Evolutionary conservation across 2,113 vertebrate species (phyloP).

Genomic region (Telmatochromis bifrenatus): DNA sequence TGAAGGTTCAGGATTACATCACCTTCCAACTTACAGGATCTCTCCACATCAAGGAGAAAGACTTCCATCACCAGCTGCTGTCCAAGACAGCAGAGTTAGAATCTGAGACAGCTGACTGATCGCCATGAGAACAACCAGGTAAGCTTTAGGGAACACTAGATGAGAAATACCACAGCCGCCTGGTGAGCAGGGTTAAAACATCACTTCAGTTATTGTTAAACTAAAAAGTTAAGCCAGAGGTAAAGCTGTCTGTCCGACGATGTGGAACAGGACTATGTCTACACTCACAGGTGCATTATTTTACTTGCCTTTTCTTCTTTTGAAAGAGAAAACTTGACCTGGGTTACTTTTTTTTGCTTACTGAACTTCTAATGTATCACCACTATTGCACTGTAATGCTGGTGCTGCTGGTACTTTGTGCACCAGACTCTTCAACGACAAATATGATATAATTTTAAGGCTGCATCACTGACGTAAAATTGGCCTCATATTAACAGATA

Average conservation of each 20-base stretch:
- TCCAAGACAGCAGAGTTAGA: background rate
- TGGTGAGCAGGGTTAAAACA: background rate
- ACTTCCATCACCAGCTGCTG: background rate
- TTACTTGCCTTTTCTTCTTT: background rate
- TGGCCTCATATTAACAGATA: background rate
- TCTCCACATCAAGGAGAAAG: background rate
- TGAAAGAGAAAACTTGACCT: background rate
- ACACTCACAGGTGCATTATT: background rate
- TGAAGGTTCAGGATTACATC: background rate
- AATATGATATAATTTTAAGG: background rate
- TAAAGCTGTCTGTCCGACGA: accelerated
- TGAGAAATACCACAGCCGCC: background rate
- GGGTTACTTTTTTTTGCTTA: background rate
- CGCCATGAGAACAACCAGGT: background rate
- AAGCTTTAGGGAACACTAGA: background rate
- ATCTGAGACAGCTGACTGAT: background rate
- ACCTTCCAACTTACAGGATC: background rate
- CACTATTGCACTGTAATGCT: background rate
- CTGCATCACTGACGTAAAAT: background rate
- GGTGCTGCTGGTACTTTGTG: background rate
- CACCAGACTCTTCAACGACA: background rate
- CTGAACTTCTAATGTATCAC: background rate
- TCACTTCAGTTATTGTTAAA: background rate
- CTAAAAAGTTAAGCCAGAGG: background rate
- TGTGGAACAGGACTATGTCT: background rate